Base-by-base conservation (phyloP, 2,888 invertebrate species). In the Platycheirus albimanus region DNA sequence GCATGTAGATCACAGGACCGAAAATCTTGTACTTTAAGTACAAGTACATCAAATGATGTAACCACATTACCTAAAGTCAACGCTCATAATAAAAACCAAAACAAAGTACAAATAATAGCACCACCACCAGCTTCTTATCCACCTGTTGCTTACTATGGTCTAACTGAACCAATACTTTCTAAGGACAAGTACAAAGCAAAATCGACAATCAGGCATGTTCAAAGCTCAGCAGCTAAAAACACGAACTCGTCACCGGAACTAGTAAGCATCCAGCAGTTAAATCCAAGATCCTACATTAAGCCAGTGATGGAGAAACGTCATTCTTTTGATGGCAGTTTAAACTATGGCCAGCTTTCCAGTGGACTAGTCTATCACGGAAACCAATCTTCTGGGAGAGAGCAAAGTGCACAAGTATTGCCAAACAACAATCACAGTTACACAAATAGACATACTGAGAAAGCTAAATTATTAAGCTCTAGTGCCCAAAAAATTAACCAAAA, bases 41-140 rank as follows among this genome's bases (percentile, higher is more conserved):
- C n/a, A 3, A 41, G 43, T 30, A 49, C 17, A 2, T 28, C 8
- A 1, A 75, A 49, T 11, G 71, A 58, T 15, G 20, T 24, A 7
- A 71, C 93, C 92, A 94, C n/a, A 92, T 93, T 67, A 6, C 51
- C 67, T 41, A 84, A 86, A 66, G 49, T 69, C 3, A 13, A 17
- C 17, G 56, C 63, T n/a, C n/a, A n/a, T 13, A 67, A 33, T 30
- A 49, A 30, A 15, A 45, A 30, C 49, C 58, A 67, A 43, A 74
- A 70, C 30, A 64, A 52, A 56, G 49, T 49, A n/a, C 67, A 66
- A 43, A 61, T 61, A 58, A 66, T 41, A 41, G 81, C 76, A 7
- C 52, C 64, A 36, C 54, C 71, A 10, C 11, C 69, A 13, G 30
- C 38, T 41, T 2, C 33, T n/a, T n/a, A 6, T n/a, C 17, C 7